Percentiles rank a stretch among this genome's conserved stretches.
These are phyloP conservation scores for Botrylloides violaceus DNA, from an alignment of 23 tunicate species.

Conservation along the genomic window DNA sequence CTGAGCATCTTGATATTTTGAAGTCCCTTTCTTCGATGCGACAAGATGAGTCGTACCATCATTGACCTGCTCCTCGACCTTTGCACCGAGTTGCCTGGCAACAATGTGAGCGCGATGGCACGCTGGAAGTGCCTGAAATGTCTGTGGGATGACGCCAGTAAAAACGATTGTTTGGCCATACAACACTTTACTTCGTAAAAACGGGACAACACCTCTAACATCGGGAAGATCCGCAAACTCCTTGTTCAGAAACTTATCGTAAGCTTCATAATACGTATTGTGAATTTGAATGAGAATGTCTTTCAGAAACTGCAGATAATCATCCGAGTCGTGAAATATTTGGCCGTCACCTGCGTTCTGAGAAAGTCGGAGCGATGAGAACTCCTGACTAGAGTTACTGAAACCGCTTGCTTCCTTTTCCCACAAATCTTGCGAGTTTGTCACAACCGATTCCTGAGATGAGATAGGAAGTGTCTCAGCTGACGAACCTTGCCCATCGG, in stretches of 20 bases:
- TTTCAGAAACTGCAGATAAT: conserved; percentile 50
- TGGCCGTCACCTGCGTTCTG: background rate
- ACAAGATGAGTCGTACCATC: conserved; percentile 65
- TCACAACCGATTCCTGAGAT: background rate
- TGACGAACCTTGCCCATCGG: background rate
- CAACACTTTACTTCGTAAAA: conserved; percentile 71
- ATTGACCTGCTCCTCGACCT: conserved; percentile 33
- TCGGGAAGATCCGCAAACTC: conserved; percentile 58
- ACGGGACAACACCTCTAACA: conserved; percentile 70
- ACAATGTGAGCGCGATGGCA: conserved; percentile 47
- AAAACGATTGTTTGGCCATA: conserved; percentile 56
- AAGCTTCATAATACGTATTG: conserved; percentile 74
- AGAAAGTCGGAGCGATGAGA: conserved; percentile 16
- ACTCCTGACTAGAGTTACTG: conserved; percentile 2
- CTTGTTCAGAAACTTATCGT: conserved; percentile 35
- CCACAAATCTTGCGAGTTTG: background rate
- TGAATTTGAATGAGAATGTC: conserved; percentile 40
- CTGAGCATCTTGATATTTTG: conserved; percentile 65
- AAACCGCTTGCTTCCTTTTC: background rate
- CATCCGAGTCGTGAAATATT: conserved; percentile 38
- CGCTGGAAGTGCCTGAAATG: conserved; percentile 26
- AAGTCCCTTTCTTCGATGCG: conserved; percentile 60
- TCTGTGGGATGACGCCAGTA: conserved; percentile 72
- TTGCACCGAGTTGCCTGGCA: conserved; percentile 64
- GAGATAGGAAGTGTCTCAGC: conserved; percentile 10